Conservation (phyloP, 2,113 vertebrate species). For the Larimichthys polyactis region DNA sequence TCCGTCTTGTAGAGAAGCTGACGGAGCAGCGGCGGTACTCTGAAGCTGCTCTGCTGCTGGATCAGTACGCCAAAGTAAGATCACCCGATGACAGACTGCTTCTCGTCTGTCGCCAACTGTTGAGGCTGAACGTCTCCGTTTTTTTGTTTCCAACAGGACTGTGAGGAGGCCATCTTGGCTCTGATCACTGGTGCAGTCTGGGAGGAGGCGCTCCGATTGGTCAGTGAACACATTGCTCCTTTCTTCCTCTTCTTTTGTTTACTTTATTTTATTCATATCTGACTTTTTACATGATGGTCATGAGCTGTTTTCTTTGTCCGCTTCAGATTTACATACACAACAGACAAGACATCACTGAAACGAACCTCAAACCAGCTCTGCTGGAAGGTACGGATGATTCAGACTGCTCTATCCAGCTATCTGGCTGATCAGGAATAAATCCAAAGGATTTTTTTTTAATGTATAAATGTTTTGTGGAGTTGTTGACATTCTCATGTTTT, state of each 20-base stretch:
- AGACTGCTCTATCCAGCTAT: too few relatives aligned
- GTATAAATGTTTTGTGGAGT: background rate
- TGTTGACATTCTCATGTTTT: background rate
- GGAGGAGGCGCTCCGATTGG: slow-evolving; percentile 96
- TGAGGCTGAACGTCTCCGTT: background rate
- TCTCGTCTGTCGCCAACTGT: too few relatives aligned
- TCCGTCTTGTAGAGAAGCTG: slow-evolving; percentile 85
- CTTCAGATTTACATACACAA: slow-evolving; percentile 92
- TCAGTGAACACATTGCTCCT: slow-evolving; percentile 64
- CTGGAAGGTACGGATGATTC: slow-evolving; percentile 86
- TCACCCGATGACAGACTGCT: background rate
- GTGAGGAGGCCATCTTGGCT: slow-evolving; percentile 92
- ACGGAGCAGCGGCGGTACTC: slow-evolving; percentile 87
- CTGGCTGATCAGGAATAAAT: background rate
- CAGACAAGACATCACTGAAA: slow-evolving; percentile 94
- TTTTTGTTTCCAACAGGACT: slow-evolving; percentile 85
- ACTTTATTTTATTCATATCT: background rate
- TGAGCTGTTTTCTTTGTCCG: background rate
- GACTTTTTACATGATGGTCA: background rate
- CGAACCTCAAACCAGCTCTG: slow-evolving; percentile 92
- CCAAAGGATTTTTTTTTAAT: background rate
- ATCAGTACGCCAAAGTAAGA: slow-evolving; percentile 93
- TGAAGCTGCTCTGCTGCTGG: slow-evolving; percentile 92
- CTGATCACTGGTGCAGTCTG: slow-evolving; percentile 91
- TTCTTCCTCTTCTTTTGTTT: background rate